These are phyloP conservation scores for Cryptoblepharus egeriae DNA, from an alignment of 2,797 vertebrate species.

Conservation along the genomic window DNA sequence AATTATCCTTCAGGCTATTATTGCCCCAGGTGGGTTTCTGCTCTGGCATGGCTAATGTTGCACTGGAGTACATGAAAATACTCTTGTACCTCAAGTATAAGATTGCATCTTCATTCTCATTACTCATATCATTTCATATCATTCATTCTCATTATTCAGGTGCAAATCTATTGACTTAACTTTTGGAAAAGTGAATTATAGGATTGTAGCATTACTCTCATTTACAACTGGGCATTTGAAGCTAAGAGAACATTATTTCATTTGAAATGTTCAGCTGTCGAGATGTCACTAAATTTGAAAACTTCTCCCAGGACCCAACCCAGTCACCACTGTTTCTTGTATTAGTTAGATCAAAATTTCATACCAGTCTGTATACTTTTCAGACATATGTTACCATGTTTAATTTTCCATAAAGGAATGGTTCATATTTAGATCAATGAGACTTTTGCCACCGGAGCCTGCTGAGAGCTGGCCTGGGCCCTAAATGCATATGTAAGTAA, in stretches of 20 bases:
- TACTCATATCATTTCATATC: no score
- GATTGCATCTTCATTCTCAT: no score
- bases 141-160: no score
- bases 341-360: constrained; percentile 41
- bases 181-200: no score
- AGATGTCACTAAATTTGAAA: not conserved
- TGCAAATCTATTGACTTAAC: no score
- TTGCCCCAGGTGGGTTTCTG: no score
- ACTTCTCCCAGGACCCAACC: not conserved
- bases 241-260: not conserved
- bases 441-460: constrained; percentile 58
- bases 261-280: not conserved
- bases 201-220: no score
- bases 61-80: no score
- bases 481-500: constrained; percentile 60
- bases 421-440: constrained; percentile 56
- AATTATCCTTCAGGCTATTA: no score
- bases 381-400: constrained; percentile 23
- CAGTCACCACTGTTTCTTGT: not conserved
- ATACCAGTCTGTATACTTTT: constrained; percentile 31
- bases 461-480: constrained; percentile 55
- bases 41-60: no score
- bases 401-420: constrained; percentile 56
- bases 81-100: no score
- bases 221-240: not conserved